Conservation (phyloP, 1,140 invertebrate genomes). For the Drosophila nannoptera region DNA sequence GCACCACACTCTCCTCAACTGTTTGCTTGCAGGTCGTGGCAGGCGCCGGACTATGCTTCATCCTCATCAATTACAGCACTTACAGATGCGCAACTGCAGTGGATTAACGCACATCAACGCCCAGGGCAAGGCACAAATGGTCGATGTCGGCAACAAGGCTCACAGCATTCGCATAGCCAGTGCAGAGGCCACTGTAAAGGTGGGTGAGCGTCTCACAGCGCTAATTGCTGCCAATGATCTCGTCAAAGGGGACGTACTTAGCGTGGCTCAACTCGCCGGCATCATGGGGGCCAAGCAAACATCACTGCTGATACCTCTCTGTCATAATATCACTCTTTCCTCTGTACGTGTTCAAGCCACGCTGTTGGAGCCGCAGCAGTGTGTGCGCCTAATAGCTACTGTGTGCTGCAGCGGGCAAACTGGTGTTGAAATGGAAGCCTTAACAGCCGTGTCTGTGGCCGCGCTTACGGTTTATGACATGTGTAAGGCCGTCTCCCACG, state of each 20-base stretch:
- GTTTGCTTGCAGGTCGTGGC: slow-evolving; percentile 54
- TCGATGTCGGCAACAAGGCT: slow-evolving; percentile 90
- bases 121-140: slow-evolving; percentile 92
- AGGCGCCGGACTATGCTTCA: slow-evolving; percentile 26
- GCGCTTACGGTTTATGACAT: slow-evolving; percentile 98
- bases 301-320: slow-evolving; percentile 93
- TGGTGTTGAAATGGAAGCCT: slow-evolving; percentile 99
- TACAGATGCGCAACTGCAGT: slow-evolving; percentile 55
- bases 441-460: slow-evolving; percentile 91
- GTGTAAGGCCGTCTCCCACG: slow-evolving; percentile 93
- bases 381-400: slow-evolving; percentile 81
- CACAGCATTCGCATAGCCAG: slow-evolving; percentile 85
- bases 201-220: slow-evolving; percentile 83
- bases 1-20: slow-evolving; percentile 35
- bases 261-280: slow-evolving; percentile 93
- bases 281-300: slow-evolving; percentile 95
- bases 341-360: slow-evolving; percentile 84
- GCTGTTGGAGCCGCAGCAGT: slow-evolving; percentile 80
- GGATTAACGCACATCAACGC: slow-evolving; percentile 86
- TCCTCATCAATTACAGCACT: slow-evolving; percentile 26
- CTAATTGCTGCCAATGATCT: slow-evolving; percentile 88
- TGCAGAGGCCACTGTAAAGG: slow-evolving; percentile 85
- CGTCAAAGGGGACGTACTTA: slow-evolving; percentile 96
- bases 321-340: slow-evolving; percentile 91
- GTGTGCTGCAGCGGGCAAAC: slow-evolving; percentile 86